Evolutionary conservation across 2,113 vertebrate genomes (phyloP).

Genomic region (Excalfactoria chinensis): DNA sequence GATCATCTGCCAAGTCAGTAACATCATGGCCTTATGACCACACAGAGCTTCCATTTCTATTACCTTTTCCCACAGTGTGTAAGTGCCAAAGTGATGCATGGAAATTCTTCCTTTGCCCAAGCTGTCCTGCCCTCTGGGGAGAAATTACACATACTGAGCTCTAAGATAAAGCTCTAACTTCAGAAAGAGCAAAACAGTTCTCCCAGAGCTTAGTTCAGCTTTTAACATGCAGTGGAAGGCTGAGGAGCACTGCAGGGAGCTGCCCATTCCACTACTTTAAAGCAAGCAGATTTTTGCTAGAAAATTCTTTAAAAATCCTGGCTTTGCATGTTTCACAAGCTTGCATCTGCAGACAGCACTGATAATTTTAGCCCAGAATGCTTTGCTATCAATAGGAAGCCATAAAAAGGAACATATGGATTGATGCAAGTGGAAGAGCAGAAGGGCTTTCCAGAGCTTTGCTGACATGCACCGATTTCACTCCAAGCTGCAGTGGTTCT

Average conservation of each 20-base stretch:
- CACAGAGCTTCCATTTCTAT: background rate
- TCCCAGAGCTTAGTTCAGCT: background rate
- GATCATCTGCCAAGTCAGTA: conserved; percentile 57
- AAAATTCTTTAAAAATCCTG: background rate
- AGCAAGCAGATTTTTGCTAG: background rate
- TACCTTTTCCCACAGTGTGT: conserved; percentile 56
- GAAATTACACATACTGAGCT: background rate
- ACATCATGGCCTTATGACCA: conserved; percentile 12
- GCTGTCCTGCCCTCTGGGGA: background rate
- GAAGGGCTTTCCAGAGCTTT: background rate
- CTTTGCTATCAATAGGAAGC: background rate
- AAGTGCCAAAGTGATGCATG: background rate
- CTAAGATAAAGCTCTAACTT: background rate
- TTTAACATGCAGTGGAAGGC: background rate
- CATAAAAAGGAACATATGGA: background rate
- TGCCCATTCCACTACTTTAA: background rate
- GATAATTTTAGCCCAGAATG: background rate
- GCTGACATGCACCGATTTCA: background rate
- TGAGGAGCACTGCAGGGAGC: background rate
- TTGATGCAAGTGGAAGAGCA: background rate
- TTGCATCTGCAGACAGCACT: background rate
- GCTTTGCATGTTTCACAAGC: background rate
- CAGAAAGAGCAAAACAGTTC: background rate
- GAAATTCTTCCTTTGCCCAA: background rate
- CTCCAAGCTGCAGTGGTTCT: background rate